Base-by-base conservation (phyloP, 2,888 invertebrate species). In the Hypsopygia costalis region DNA sequence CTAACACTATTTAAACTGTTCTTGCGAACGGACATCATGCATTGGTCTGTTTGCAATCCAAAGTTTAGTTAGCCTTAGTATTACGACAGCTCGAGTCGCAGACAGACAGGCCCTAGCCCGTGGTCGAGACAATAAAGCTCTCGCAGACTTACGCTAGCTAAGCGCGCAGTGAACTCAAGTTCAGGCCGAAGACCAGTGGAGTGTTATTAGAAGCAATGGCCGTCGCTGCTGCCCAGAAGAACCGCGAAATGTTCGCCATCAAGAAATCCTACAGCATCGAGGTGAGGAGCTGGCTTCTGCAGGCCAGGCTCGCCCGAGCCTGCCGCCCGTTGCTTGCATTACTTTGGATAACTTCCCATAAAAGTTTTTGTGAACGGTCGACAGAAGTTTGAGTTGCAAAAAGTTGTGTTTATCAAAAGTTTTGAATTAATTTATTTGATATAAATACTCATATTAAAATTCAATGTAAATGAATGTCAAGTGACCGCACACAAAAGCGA, bases 221-320 rank as follows among this genome's bases (percentile, higher is more conserved):
- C 88, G 95, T 96, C 72, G 95, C 96, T 78, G 95, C 96, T 80
- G 96, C 96, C 55, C 96, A 96, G 90, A 96, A 96, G 91, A 97
- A 96, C 90, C 94, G 97, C 82, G 97, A 97, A 89, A 95, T 97
- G 94, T 97, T 97, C 92, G 97, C 97, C 82, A 97, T 97, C 91
- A 97, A 97, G 91, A 97, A 97, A 83, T 97, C 97, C 57, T 97
- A 97, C 93, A 97, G 97, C 91, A 96, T 97, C 83, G 97, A 97
- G 95, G 97, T 97, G 90, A 94, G 95, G 89, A 71, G 54, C 55
- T 55, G 57, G 52, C 55, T 46, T 48, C 44, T 37, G 44, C 46
- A 40, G 46, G 41, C 41, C 45, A 39, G 43, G 42, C 34, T 11
- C 38, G 30, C 36, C 43, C 31, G 34, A 38, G 29, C 41, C 36